These are phyloP conservation scores for Drosophila nigrodunni DNA, from an alignment of 1,140 invertebrate genomes.

Conservation along the genomic window DNA sequence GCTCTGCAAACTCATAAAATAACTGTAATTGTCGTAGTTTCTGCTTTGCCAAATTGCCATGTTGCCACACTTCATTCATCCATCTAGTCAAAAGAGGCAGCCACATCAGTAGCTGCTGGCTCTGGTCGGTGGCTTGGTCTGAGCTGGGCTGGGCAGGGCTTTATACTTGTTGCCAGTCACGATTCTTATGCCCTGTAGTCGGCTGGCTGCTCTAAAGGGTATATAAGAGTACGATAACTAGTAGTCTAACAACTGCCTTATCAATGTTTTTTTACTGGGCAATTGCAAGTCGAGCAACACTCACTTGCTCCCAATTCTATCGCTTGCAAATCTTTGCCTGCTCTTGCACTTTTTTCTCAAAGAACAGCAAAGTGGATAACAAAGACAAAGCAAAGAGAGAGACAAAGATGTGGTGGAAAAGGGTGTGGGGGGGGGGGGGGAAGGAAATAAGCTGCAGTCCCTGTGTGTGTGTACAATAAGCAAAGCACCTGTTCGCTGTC, in stretches of 20 bases:
- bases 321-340: constrained; percentile 57
- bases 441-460: constrained; percentile 6
- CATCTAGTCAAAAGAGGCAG: constrained; percentile 11
- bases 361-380: constrained; percentile 44
- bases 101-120: not conserved
- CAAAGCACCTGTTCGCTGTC: constrained; percentile 35
- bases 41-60: constrained; percentile 37
- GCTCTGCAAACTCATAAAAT: constrained; percentile 82
- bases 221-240: no score
- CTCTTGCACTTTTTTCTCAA: constrained; percentile 27
- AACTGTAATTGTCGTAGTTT: constrained; percentile 80
- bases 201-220: no score
- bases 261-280: not conserved
- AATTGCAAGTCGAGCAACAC: not conserved
- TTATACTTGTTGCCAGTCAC: constrained; percentile 57
- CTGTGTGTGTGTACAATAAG: not conserved
- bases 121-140: constrained; percentile 1
- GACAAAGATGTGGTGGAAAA: not conserved
- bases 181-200: constrained; percentile 31
- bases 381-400: constrained; percentile 29
- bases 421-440: not conserved
- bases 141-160: constrained; percentile 2
- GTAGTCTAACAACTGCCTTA: no score
- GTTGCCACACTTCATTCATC: constrained; percentile 64
- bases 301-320: constrained; percentile 5